Base-by-base conservation (phyloP, 2,113 vertebrate species). In the Misgurnus anguillicaudatus region DNA sequence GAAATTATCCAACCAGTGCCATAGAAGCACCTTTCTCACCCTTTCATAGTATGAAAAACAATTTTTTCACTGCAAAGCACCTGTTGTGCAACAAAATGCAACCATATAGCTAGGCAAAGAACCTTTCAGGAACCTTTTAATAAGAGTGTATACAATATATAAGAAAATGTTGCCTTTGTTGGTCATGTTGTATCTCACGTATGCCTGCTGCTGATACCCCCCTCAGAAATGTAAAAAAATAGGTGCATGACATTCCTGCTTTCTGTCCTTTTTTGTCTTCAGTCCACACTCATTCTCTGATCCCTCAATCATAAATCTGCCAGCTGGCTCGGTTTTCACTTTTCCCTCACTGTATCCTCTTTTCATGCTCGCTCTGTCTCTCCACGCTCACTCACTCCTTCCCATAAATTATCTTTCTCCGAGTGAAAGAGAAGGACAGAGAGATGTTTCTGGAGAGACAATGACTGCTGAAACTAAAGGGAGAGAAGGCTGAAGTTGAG, bases 331-430 rank as follows among this genome's bases (percentile, higher is more conserved):
- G 24, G 77, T 19, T 13, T 64, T 63, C 38, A 57, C 74, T 63
- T 51, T 11, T 75, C 14, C 10, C 38, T 66, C 57, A 80, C 74
- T 5, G 9, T 41, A 39, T 41, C 51, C 45, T 19, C 19, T 36
- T 55, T 64, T 41, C 31, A 6, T 72, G 39, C 77, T 84, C 60
- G 9, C 62, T 17, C 82, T 63, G 41, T 58, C 68, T 79, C 63
- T 45, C 41, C 51, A 57, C 67, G 0, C 6, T 63, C 80, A 55
- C 60, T 11, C 76, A 16, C 9, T 31, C 80, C 47, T 36, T 78
- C 69, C 81, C 57, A 82, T 82, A 86, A 83, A 80, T 82, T 77
- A 76, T 57, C 55, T 81, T 75, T 58, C 62, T 53, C 48, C 58
- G 55, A 66, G 70, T 62, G 65, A 42, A 31, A 69, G 47, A 71